Percentiles rank a stretch among this genome's conserved stretches.
phyloP scores from a whole-genome alignment of 2,113 vertebrate species.

The Pseudopipra pipra region DNA sequence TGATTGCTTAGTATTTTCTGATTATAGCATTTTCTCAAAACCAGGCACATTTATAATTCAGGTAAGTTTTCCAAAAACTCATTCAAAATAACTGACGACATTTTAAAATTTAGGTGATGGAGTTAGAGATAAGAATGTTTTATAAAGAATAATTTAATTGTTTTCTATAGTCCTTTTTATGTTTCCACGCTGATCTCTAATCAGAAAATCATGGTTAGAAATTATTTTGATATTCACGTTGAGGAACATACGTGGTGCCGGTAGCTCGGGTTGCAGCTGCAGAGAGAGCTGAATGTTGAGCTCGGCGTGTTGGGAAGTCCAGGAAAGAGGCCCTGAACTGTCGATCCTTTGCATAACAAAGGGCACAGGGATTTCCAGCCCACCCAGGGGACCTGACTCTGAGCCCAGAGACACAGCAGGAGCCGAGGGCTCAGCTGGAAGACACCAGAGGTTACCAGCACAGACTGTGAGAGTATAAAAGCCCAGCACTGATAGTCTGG shows the following conservation, averaged over 20 bases:
- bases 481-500: neutral
- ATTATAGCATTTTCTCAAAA: neutral
- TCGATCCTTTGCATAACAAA: neutral
- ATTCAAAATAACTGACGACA: neutral
- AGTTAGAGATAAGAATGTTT: neutral
- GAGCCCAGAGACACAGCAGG: neutral
- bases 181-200: neutral
- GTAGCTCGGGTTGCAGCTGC: neutral
- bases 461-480: neutral
- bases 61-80: neutral
- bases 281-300: accelerated
- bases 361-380: neutral
- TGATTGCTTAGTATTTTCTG: neutral
- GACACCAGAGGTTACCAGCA: neutral
- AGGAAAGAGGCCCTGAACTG: neutral
- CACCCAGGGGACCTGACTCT: neutral
- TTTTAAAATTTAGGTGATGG: neutral
- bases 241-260: accelerated
- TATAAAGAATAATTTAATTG: neutral
- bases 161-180: neutral
- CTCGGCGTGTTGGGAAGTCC: neutral
- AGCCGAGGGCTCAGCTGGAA: neutral
- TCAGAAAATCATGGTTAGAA: neutral
- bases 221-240: neutral
- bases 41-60: neutral